Conservation (phyloP, 2,888 invertebrate species). For the Ametastegia equiseti region DNA sequence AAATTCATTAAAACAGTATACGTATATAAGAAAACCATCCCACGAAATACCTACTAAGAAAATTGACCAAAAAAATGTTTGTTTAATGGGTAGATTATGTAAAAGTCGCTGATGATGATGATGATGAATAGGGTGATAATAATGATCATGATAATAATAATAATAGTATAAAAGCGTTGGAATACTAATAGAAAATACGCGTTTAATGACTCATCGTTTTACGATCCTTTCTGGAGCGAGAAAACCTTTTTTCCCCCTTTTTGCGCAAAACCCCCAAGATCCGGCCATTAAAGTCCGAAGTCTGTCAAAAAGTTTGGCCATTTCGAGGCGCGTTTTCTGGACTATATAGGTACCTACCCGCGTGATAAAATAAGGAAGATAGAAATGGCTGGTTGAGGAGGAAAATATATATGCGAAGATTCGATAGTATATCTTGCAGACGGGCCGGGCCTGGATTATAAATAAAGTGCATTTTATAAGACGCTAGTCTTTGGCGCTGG, state of each 20-base stretch:
- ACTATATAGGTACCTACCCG: not conserved
- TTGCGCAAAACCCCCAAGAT: not conserved
- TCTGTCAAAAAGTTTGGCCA: conserved; percentile 44
- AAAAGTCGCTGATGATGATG: no score
- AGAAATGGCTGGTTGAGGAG: conserved; percentile 10
- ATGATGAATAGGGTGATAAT: no score
- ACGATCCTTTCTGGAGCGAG: conserved; percentile 38
- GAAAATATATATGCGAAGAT: conserved; percentile 16
- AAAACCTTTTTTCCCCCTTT: not conserved
- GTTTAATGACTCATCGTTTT: conserved; percentile 47
- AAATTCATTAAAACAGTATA: not conserved
- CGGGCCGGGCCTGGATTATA: not conserved
- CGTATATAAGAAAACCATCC: no score
- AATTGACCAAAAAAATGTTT: no score
- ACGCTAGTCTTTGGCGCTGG: not conserved
- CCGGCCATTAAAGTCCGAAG: conserved; percentile 44
- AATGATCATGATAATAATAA: no score
- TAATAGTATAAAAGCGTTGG: not conserved
- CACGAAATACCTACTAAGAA: no score
- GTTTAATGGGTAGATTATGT: no score
- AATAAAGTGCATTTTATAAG: conserved; percentile 32
- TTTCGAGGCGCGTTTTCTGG: not conserved
- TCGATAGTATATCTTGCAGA: conserved; percentile 23
- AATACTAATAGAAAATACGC: conserved; percentile 30
- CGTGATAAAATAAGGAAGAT: conserved; percentile 31